Percentiles rank a stretch among this genome's conserved stretches.
Conservation (phyloP, 2,888 invertebrate genomes). For the Lottia gigantea region DNA sequence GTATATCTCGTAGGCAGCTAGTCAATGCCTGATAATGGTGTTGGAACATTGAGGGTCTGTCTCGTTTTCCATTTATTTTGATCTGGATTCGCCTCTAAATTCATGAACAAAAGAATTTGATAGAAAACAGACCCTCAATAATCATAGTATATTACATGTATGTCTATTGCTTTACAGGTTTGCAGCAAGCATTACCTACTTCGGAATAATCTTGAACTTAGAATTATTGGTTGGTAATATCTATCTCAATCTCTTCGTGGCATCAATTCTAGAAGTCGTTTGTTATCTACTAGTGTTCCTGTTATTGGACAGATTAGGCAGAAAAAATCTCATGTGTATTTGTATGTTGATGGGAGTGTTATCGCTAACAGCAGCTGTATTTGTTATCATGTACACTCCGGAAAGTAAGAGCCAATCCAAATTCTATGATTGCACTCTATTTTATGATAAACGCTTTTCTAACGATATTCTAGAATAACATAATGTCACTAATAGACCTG, state of each 20-base stretch:
- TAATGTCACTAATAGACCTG: too few species aligned
- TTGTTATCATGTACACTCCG: not conserved
- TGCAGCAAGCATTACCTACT: not conserved
- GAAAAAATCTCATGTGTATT: not conserved
- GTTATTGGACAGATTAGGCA: not conserved
- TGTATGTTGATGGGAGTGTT: not conserved
- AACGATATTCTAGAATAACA: too few species aligned
- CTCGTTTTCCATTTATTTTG: too few species aligned
- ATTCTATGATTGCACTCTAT: too few species aligned
- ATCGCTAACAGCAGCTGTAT: not conserved
- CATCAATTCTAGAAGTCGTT: not conserved
- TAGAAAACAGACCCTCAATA: too few species aligned
- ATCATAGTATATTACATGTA: too few species aligned
- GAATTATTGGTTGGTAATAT: constrained; percentile 4
- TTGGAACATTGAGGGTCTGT: too few species aligned
- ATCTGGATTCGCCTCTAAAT: too few species aligned
- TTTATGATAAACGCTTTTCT: too few species aligned
- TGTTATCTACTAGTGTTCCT: not conserved
- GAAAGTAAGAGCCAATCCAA: not conserved
- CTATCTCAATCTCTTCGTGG: not conserved
- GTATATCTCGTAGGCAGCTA: too few species aligned
- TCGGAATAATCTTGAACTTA: constrained; percentile 3
- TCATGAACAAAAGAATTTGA: too few species aligned
- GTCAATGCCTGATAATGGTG: too few species aligned
- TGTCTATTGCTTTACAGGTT: not conserved